Percentiles rank a stretch among this genome's conserved stretches.
Conservation (phyloP, 2,113 vertebrate species). For the Sprattus sprattus region DNA sequence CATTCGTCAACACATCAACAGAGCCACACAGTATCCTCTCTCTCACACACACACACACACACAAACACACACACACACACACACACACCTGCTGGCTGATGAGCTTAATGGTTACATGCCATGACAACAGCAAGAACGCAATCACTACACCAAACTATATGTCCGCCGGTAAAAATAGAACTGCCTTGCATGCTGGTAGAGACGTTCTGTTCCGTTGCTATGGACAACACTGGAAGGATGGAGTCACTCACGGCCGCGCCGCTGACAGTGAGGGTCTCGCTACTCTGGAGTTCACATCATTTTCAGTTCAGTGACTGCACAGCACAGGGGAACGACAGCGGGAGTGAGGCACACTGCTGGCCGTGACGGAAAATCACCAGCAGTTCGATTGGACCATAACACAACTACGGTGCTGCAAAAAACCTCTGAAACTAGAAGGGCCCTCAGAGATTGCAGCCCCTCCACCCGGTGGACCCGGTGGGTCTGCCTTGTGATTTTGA, state of each 20-base stretch:
- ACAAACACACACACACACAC: neutral
- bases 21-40: neutral
- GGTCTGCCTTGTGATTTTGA: too few species aligned
- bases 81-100: neutral
- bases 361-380: neutral
- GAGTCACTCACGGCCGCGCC: conserved; percentile 13
- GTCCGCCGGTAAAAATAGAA: conserved; percentile 35
- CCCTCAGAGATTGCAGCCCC: too few species aligned
- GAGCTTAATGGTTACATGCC: neutral
- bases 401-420: neutral
- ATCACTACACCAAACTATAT: neutral
- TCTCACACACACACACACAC: neutral
- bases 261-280: conserved; percentile 3
- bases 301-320: neutral
- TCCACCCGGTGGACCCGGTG: too few species aligned
- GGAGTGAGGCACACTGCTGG: neutral
- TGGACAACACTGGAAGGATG: conserved; percentile 47
- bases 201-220: conserved; percentile 49
- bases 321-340: neutral
- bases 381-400: neutral
- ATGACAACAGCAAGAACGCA: neutral
- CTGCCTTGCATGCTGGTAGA: neutral
- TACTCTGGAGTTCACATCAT: conserved; percentile 21
- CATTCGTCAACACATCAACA: neutral
- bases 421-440: too few species aligned